phyloP scores from a whole-genome alignment of 2,113 vertebrate species.

The Seriola aureovittata region DNA sequence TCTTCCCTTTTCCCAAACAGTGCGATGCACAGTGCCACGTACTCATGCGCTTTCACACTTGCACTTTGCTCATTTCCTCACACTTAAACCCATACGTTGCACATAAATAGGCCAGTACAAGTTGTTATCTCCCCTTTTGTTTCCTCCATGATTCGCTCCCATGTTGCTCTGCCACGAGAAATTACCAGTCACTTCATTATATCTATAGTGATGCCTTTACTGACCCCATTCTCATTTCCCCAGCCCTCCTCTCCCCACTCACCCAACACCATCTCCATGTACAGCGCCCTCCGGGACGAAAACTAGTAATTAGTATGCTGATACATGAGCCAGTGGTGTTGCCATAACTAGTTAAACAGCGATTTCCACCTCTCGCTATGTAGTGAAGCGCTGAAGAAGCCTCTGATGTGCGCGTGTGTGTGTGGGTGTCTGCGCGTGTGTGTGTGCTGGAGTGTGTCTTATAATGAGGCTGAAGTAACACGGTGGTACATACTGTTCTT shows the following conservation, averaged over 20 bases:
- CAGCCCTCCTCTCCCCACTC: slow-evolving; percentile 30
- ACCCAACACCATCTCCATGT: slow-evolving; percentile 54
- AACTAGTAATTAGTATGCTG: slow-evolving; percentile 76
- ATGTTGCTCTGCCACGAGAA: slow-evolving; percentile 28
- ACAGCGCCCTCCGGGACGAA: slow-evolving; percentile 49
- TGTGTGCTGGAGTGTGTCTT: slow-evolving; percentile 30
- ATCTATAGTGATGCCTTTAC: slow-evolving; percentile 49
- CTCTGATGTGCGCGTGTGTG: slow-evolving; percentile 29
- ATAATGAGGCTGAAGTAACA: slow-evolving; percentile 66
- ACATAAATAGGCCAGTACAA: slow-evolving; percentile 37
- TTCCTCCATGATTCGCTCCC: slow-evolving; percentile 28
- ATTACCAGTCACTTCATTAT: slow-evolving; percentile 63
- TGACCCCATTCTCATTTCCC: slow-evolving; percentile 64
- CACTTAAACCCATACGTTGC: slow-evolving; percentile 24
- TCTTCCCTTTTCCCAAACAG: slow-evolving; percentile 16
- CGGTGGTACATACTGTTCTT: slow-evolving; percentile 71
- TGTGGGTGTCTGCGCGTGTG: background rate
- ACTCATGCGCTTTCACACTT: slow-evolving; percentile 42
- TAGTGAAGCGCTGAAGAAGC: slow-evolving; percentile 28
- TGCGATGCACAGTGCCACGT: slow-evolving; percentile 7
- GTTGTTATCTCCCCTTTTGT: slow-evolving; percentile 18
- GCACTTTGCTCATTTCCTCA: slow-evolving; percentile 55
- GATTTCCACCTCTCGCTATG: slow-evolving; percentile 54
- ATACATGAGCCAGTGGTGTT: slow-evolving; percentile 70
- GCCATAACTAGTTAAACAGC: slow-evolving; percentile 71